Evolutionary conservation across 2,888 invertebrate species (phyloP).

Genomic region (Catocala fraxini): DNA sequence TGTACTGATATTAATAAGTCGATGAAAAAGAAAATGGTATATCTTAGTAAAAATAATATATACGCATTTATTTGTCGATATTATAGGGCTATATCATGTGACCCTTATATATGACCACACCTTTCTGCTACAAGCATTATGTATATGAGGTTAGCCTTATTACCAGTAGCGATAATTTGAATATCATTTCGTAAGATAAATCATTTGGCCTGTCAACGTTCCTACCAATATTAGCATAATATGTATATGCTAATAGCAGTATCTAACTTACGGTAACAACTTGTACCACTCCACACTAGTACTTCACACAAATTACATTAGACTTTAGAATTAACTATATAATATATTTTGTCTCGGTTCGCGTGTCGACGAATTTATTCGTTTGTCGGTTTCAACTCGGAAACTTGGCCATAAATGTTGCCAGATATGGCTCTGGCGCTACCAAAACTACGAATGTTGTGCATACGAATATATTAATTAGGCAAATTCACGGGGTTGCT

Average conservation of each 20-base stretch:
- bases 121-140: no score
- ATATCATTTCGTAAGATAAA: constrained; percentile 2
- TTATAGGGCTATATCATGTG: no score
- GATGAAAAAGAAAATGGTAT: no score
- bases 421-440: constrained; percentile 25
- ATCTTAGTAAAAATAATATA: no score
- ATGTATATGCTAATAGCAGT: constrained; percentile 2
- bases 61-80: no score
- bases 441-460: constrained; percentile 23
- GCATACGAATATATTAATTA: constrained; percentile 39
- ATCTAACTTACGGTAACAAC: constrained; percentile 7
- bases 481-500: constrained; percentile 10
- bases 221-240: constrained; percentile 3
- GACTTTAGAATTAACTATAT: neutral
- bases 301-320: constrained; percentile 1
- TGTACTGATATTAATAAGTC: no score
- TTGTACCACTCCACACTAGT: constrained; percentile 13
- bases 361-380: constrained; percentile 30
- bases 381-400: constrained; percentile 5
- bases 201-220: neutral
- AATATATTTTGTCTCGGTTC: constrained; percentile 5
- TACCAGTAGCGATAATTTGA: no score
- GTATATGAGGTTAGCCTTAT: no score
- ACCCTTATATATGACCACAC: no score
- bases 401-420: constrained; percentile 23